Conservation (phyloP, 53 echinoderm and acorn worm genomes). For the Patiria pectinifera region DNA sequence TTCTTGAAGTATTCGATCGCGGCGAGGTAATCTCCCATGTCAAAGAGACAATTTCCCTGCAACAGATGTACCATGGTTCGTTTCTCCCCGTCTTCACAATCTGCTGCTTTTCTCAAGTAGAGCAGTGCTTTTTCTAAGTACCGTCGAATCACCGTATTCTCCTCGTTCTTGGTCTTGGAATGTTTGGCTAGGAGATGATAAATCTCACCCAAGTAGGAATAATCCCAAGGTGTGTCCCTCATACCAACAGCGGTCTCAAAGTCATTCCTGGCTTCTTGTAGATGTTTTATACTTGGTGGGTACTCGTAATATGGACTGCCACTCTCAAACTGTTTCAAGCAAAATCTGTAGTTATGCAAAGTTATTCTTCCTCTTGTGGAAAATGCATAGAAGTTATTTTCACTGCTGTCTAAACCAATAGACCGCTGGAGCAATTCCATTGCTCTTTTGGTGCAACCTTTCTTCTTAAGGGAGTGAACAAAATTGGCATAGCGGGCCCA, state of each 20-base stretch:
- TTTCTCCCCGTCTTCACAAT: slow-evolving; percentile 19
- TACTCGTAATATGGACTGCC: neutral
- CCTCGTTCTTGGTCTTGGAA: neutral
- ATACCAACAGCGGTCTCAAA: neutral
- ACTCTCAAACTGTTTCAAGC: neutral
- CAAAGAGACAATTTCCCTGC: slow-evolving; percentile 9
- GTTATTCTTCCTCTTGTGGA: slow-evolving; percentile 23
- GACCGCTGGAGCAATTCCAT: neutral
- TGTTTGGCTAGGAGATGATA: slow-evolving; percentile 12
- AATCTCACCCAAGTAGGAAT: neutral
- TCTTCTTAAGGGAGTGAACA: slow-evolving; percentile 22
- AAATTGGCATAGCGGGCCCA: slow-evolving; percentile 43
- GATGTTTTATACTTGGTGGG: neutral
- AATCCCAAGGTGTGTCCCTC: slow-evolving; percentile 25
- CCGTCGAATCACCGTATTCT: neutral
- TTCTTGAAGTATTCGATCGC: neutral
- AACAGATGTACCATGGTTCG: neutral
- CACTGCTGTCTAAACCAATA: neutral
- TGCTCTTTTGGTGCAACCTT: neutral
- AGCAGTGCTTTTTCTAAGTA: slow-evolving; percentile 6
- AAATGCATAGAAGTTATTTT: slow-evolving; percentile 20
- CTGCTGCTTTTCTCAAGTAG: neutral
- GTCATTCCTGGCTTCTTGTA: neutral
- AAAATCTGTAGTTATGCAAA: neutral
- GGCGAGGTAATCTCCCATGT: slow-evolving; percentile 9